Base-by-base conservation (phyloP, 2,888 invertebrate species). In the Nomada hirtipes region DNA sequence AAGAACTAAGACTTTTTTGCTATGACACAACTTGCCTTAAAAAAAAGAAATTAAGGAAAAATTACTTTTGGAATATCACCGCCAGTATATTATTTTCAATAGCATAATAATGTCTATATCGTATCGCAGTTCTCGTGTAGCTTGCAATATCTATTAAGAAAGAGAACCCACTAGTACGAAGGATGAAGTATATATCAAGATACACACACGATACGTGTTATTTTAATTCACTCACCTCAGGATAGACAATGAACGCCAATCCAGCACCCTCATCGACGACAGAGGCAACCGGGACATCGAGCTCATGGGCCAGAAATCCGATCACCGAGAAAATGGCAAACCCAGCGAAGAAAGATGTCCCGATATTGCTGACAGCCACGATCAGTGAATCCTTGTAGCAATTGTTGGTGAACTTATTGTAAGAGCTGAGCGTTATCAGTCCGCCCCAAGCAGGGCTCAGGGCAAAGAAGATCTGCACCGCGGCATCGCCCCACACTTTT, bases 401-500 rank as follows among this genome's bases (percentile, higher is more conserved):
- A 91, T 98, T 97, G 93, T 97, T 98, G 76, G 96, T 95, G 93
- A 98, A 98, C 91, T 97, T 96, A 94, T 97, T 98, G 93, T 98
- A 98, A 23, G 97, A 97, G 68, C 97, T 97, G 74, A 98, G 95
- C 0, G 97, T 98, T 72, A 98, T 97, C 18, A 98, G 95, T 55
- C 98, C 98, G 69, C 98, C 98, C 97, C 98, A 97, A 70, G 97
- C 97, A 4, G 97, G 97, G 89, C 97, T 97, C 36, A 98, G 94
- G 0, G 98, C 97, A 93, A 97, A 98, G 94, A 98, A 98, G 91
- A 98, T 97, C 94, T 98, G 98, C 29, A 97, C 97, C 0, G 97
- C 97, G 0, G 97, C 97, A 91, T 97, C 97, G 63, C 97, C 97
- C 97, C 97, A 97, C 18, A 97, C 97, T 94, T 96, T 96, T 9